These are phyloP conservation scores for Athene cunicularia DNA, from an alignment of 2,113 vertebrate genomes.

Conservation along the genomic window DNA sequence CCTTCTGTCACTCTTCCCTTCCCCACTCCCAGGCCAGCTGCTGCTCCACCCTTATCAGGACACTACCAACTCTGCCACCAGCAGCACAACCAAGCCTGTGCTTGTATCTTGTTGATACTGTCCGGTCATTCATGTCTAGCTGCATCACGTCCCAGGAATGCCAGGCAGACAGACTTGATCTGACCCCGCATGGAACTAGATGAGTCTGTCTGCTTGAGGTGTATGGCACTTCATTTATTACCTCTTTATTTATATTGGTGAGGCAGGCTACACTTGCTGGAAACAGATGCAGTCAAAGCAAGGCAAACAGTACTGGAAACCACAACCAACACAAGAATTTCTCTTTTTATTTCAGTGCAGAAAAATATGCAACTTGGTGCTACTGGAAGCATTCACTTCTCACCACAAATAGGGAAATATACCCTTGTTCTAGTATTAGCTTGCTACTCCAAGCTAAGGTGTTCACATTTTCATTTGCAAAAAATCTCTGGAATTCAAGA, in stretches of 20 bases:
- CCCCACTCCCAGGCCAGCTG: accelerated
- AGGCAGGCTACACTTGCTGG: background rate
- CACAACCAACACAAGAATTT: background rate
- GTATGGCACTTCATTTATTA: background rate
- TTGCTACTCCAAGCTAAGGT: background rate
- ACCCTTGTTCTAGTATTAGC: background rate
- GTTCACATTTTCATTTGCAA: background rate
- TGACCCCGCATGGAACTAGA: background rate
- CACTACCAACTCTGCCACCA: background rate
- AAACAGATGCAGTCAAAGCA: background rate
- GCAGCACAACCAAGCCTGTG: background rate
- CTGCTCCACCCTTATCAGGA: background rate
- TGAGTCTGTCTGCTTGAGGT: background rate
- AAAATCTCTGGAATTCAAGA: constrained; percentile 26
- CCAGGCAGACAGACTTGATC: background rate
- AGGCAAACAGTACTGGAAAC: background rate
- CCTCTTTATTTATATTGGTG: background rate
- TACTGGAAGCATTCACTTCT: background rate
- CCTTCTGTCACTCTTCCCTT: background rate
- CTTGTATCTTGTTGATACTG: background rate
- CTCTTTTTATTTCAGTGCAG: background rate
- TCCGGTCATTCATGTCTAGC: background rate
- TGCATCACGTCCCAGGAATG: background rate
- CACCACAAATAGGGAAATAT: background rate
- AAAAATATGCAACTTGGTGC: background rate